A percentile compares a stretch with the other conserved stretches of the same genome.
Evolutionary conservation across 2,797 vertebrate genomes (phyloP).

Genomic region (Xyrichtys novacula): DNA sequence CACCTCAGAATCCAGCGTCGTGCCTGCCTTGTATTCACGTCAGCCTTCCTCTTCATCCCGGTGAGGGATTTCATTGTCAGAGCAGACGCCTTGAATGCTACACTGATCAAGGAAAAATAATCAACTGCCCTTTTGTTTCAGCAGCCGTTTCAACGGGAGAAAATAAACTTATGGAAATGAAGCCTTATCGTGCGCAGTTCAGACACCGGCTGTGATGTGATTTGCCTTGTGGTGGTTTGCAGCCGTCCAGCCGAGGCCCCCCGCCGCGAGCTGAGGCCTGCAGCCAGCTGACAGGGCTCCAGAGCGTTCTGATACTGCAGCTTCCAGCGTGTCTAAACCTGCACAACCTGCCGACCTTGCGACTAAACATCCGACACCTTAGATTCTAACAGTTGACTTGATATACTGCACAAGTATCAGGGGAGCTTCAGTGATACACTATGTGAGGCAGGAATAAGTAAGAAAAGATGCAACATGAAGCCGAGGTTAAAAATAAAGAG

Average conservation of each 20-base stretch:
- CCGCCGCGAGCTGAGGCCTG: slow-evolving; percentile 40
- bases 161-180: slow-evolving; percentile 88
- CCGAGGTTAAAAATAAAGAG: too few species aligned
- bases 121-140: slow-evolving; percentile 86
- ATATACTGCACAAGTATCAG: too few species aligned
- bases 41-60: slow-evolving; percentile 54
- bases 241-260: slow-evolving; percentile 62
- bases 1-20: slow-evolving; percentile 62
- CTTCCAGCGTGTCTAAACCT: not conserved
- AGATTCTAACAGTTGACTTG: too few species aligned
- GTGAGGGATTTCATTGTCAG: slow-evolving; percentile 65
- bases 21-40: slow-evolving; percentile 72
- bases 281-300: slow-evolving; percentile 72
- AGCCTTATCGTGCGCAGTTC: slow-evolving; percentile 83
- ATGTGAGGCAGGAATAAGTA: too few species aligned
- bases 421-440: too few species aligned
- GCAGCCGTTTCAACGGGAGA: slow-evolving; percentile 71
- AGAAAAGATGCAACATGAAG: too few species aligned
- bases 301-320: slow-evolving; percentile 62
- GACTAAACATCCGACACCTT: not conserved
- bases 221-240: slow-evolving; percentile 70
- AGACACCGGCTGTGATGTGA: slow-evolving; percentile 79
- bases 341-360: not conserved
- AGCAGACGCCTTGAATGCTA: slow-evolving; percentile 75
- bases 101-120: slow-evolving; percentile 85